These are phyloP conservation scores for Malurus leucopterus DNA, from an alignment of 2,797 vertebrate genomes.

Conservation along the genomic window DNA sequence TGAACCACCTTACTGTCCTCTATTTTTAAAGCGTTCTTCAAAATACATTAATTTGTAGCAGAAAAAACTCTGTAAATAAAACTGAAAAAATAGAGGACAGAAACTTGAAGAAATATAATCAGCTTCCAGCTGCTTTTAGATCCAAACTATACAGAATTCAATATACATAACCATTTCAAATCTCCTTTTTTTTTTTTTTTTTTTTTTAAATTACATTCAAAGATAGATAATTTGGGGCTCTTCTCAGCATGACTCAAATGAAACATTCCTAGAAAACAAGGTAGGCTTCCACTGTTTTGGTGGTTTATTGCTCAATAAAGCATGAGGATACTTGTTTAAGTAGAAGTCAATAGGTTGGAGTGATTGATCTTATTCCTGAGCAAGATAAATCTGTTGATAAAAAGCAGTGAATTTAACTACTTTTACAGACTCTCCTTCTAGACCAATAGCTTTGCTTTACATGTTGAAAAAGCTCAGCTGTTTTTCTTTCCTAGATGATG, in stretches of 20 bases:
- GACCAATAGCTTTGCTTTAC: background rate
- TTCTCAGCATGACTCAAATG: background rate
- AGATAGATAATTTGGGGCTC: background rate
- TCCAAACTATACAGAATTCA: background rate
- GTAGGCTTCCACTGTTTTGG: background rate
- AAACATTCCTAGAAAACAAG: background rate
- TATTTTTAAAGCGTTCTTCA: background rate
- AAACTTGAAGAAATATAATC: background rate
- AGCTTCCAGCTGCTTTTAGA: background rate
- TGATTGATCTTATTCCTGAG: background rate
- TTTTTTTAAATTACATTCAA: background rate
- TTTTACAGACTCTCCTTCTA: background rate
- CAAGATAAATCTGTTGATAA: background rate
- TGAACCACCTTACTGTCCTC: background rate
- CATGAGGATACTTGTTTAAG: background rate
- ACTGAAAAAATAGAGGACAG: background rate
- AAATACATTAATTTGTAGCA: background rate
- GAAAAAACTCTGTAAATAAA: background rate
- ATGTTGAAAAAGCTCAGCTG: background rate
- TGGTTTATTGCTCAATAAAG: background rate
- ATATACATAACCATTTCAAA: background rate
- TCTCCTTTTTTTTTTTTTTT: background rate
- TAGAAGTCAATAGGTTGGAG: background rate
- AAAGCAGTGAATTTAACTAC: background rate
- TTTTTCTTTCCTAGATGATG: background rate